These are phyloP conservation scores for Triplophysa yarkandensis DNA, from an alignment of 2,797 vertebrate genomes.

Conservation along the genomic window DNA sequence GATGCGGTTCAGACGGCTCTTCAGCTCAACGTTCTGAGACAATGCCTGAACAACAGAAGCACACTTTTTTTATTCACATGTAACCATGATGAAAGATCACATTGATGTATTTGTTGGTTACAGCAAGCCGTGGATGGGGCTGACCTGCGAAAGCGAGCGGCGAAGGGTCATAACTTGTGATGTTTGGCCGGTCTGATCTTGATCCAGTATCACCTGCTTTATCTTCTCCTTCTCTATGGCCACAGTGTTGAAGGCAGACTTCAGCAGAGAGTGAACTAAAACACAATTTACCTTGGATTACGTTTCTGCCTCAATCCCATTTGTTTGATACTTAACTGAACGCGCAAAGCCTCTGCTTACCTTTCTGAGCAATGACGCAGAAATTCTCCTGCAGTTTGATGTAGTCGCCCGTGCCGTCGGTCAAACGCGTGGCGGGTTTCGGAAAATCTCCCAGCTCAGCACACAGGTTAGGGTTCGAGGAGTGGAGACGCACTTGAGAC, in stretches of 20 bases:
- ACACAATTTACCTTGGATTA: not conserved
- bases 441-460: conserved; percentile 91
- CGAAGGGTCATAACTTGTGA: conserved; percentile 89
- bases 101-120: not conserved
- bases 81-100: not conserved
- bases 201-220: conserved; percentile 92
- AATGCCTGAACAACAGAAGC: conserved; percentile 79
- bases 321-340: not conserved
- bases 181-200: conserved; percentile 87
- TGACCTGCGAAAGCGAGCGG: conserved; percentile 97
- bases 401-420: conserved; percentile 88
- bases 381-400: conserved; percentile 98
- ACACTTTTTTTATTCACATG: too few relatives aligned
- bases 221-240: conserved; percentile 99
- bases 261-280: conserved; percentile 94
- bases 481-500: conserved; percentile 92
- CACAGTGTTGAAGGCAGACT: conserved; percentile 98
- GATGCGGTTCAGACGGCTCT: conserved; percentile 95
- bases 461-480: conserved; percentile 97
- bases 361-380: conserved; percentile 96
- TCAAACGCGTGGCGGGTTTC: conserved; percentile 81
- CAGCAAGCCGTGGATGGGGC: not conserved
- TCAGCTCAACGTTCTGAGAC: conserved; percentile 96
- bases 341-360: conserved; percentile 64
- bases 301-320: not conserved